Percentiles rank a stretch among this genome's conserved stretches.
phyloP scores from a whole-genome alignment of 2,797 vertebrate genomes.

The Perodicticus potto region DNA sequence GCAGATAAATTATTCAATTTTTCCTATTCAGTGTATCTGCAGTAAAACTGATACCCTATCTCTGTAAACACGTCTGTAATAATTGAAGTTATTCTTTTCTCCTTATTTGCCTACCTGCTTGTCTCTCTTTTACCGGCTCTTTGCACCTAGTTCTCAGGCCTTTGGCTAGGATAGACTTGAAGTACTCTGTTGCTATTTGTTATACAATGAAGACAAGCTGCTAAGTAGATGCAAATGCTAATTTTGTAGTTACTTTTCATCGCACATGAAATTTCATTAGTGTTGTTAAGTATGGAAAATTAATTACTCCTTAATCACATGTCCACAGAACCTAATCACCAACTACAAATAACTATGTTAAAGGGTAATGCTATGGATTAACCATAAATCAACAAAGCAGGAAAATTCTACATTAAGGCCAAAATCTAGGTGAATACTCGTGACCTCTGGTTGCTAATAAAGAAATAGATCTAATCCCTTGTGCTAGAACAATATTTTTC shows the following conservation, averaged over 20 bases:
- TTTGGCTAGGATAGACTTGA: background rate
- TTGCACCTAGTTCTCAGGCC: background rate
- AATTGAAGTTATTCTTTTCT: constrained; percentile 65
- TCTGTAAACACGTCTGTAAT: constrained; percentile 82
- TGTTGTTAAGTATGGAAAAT: constrained; percentile 69
- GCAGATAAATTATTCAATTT: constrained; percentile 88
- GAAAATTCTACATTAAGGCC: constrained; percentile 48
- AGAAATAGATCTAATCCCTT: constrained; percentile 40
- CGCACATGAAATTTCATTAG: constrained; percentile 71
- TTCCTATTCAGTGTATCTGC: constrained; percentile 80
- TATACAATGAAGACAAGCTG: background rate
- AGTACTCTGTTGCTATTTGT: constrained; percentile 62
- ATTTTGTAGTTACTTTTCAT: constrained; percentile 74
- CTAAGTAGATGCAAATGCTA: constrained; percentile 35
- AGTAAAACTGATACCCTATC: constrained; percentile 81
- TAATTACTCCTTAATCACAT: constrained; percentile 79
- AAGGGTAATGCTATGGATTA: constrained; percentile 67
- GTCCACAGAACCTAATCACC: constrained; percentile 50
- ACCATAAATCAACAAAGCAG: constrained; percentile 52
- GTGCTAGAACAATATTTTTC: background rate
- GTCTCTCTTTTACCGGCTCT: background rate
- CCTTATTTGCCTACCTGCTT: constrained; percentile 60
- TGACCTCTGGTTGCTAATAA: constrained; percentile 55
- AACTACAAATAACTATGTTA: constrained; percentile 38
- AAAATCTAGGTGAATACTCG: constrained; percentile 61